Evolutionary conservation across 2,113 vertebrate genomes (phyloP).

Genomic region (Halcyon malimbica): DNA sequence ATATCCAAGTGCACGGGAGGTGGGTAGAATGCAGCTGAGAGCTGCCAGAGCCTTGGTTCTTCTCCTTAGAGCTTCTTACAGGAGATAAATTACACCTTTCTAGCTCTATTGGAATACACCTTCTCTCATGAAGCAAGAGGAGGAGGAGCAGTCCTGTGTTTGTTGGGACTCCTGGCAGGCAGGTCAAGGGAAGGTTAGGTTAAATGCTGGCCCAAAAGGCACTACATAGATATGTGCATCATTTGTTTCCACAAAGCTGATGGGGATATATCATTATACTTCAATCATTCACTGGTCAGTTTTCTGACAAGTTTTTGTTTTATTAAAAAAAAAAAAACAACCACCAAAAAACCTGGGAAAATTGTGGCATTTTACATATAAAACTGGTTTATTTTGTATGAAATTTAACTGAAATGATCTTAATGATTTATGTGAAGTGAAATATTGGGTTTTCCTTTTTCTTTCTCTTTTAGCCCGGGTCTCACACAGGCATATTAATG

Average conservation of each 20-base stretch:
- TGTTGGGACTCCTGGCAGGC: not conserved
- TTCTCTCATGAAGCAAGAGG: not conserved
- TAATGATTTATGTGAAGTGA: constrained; percentile 74
- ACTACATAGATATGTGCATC: accelerated
- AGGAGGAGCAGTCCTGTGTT: not conserved
- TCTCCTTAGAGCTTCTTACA: not conserved
- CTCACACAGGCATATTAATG: constrained; percentile 75
- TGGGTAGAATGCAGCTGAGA: not conserved
- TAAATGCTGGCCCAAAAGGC: not conserved
- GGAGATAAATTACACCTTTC: not conserved
- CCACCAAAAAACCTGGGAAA: not conserved
- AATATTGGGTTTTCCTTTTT: constrained; percentile 71
- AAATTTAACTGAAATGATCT: constrained; percentile 72
- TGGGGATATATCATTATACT: not conserved
- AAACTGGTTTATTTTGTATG: constrained; percentile 69
- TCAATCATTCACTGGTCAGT: not conserved
- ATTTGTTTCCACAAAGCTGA: not conserved
- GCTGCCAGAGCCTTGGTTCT: not conserved
- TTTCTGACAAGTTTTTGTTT: not conserved
- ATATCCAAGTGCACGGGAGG: not conserved
- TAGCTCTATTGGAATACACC: not conserved
- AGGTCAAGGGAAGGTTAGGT: not conserved
- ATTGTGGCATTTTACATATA: constrained; percentile 56
- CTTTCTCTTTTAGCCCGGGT: constrained; percentile 41
- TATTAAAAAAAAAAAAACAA: not conserved